phyloP scores from a whole-genome alignment of 2,888 invertebrate species.

The Tachina grossa region DNA sequence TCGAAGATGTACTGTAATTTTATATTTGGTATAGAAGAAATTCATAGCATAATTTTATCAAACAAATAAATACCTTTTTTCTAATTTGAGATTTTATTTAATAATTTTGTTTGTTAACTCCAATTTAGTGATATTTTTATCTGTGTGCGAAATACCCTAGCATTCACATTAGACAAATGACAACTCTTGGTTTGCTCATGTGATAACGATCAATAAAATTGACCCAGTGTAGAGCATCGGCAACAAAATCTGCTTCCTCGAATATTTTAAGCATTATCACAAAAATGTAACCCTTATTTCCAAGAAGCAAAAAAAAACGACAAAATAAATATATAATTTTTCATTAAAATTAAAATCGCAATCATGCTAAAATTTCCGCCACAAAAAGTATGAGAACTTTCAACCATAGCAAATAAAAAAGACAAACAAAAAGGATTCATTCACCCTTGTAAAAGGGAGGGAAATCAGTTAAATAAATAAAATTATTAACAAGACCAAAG shows the following conservation, averaged over 20 bases:
- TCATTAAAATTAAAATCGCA: slow-evolving; percentile 71
- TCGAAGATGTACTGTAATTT: no score
- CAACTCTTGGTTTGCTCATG: no score
- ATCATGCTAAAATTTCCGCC: slow-evolving; percentile 53
- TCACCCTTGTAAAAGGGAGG: slow-evolving; percentile 54
- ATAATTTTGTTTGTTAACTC: no score
- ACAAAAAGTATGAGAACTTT: slow-evolving; percentile 38
- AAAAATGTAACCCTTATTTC: slow-evolving; percentile 50
- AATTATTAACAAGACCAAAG: slow-evolving; percentile 46
- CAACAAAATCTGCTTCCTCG: slow-evolving; percentile 34
- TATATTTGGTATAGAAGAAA: no score
- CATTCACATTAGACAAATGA: no score
- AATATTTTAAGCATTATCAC: slow-evolving; percentile 46
- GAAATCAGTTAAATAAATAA: slow-evolving; percentile 54
- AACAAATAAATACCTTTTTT: no score
- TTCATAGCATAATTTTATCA: no score
- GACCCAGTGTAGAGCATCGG: slow-evolving; percentile 8
- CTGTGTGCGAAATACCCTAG: no score
- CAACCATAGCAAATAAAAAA: slow-evolving; percentile 1
- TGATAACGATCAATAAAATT: neutral
- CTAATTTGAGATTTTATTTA: no score
- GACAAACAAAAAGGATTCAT: slow-evolving; percentile 35
- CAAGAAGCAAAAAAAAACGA: neutral
- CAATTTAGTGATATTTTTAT: no score
- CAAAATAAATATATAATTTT: slow-evolving; percentile 66